These are phyloP conservation scores for Leucophenga maculata DNA, from an alignment of 2,888 invertebrate species.

Conservation along the genomic window DNA sequence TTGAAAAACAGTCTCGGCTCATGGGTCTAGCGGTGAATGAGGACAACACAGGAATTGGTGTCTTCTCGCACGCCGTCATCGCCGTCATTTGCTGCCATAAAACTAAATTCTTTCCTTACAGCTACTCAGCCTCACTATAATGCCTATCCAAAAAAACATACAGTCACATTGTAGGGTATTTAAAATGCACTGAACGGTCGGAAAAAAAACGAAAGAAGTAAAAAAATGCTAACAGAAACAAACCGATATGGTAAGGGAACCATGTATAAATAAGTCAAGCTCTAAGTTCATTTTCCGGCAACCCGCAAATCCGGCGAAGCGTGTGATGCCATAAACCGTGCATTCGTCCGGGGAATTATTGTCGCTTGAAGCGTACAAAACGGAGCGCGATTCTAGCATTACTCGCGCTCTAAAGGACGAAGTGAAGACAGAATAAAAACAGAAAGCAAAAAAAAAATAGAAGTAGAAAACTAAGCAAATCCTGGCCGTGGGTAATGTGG, in stretches of 20 bases:
- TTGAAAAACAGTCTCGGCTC: too few relatives aligned
- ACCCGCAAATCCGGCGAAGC: constrained; percentile 1
- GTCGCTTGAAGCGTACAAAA: background rate
- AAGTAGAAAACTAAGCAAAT: background rate
- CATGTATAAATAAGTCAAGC: background rate
- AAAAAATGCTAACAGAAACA: background rate
- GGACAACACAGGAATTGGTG: too few relatives aligned
- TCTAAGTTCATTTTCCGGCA: constrained; percentile 4
- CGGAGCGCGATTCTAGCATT: background rate
- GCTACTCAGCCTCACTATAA: too few relatives aligned
- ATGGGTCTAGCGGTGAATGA: too few relatives aligned
- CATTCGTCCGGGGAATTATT: constrained; percentile 10
- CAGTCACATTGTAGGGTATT: too few relatives aligned
- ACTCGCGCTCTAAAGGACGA: background rate
- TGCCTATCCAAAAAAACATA: too few relatives aligned
- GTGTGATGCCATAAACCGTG: background rate
- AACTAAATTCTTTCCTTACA: too few relatives aligned
- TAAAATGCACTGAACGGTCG: too few relatives aligned
- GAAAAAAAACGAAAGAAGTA: background rate
- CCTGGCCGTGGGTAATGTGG: too few relatives aligned
- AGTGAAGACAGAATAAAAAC: background rate
- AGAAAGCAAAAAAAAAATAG: background rate
- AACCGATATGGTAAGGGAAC: background rate
- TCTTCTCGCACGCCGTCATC: too few relatives aligned
- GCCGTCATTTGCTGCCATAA: too few relatives aligned